phyloP scores from a whole-genome alignment of 1,140 invertebrate species.

The Cydia amplana region DNA sequence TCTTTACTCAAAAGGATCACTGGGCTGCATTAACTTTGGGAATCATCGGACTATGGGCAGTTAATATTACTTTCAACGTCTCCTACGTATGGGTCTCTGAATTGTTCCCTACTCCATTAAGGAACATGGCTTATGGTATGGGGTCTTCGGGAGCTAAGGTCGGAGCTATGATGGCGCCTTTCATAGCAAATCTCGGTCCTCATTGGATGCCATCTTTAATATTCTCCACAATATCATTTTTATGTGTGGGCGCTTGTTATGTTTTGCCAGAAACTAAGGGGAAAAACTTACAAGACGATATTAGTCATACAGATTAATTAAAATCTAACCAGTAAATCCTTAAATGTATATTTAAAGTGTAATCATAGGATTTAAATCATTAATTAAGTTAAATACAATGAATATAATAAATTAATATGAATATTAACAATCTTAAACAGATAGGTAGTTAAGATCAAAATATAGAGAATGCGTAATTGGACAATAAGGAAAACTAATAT shows the following conservation, averaged over 20 bases:
- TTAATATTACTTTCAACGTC: neutral
- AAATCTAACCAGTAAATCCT: too few relatives aligned
- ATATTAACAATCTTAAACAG: too few relatives aligned
- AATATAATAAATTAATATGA: too few relatives aligned
- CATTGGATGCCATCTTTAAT: slow-evolving; percentile 82
- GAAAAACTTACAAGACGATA: slow-evolving; percentile 41
- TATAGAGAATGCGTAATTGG: too few relatives aligned
- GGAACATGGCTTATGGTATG: slow-evolving; percentile 76
- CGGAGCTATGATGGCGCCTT: slow-evolving; percentile 75
- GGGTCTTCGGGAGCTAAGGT: slow-evolving; percentile 73
- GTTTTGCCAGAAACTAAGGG: slow-evolving; percentile 81
- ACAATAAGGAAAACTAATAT: too few relatives aligned
- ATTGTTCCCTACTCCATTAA: slow-evolving; percentile 77
- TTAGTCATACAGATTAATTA: slow-evolving; percentile 35
- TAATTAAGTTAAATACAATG: too few relatives aligned
- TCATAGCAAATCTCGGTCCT: slow-evolving; percentile 53
- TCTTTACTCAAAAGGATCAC: slow-evolving; percentile 43
- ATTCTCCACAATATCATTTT: slow-evolving; percentile 81
- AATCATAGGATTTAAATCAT: too few relatives aligned
- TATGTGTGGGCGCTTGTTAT: slow-evolving; percentile 79
- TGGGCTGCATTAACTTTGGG: slow-evolving; percentile 42
- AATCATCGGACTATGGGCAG: slow-evolving; percentile 40
- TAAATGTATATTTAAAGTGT: too few relatives aligned
- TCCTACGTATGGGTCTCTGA: slow-evolving; percentile 76
- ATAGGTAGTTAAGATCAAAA: too few relatives aligned